Percentiles rank a stretch among this genome's conserved stretches.
phyloP scores from a whole-genome alignment of 1,140 invertebrate species.

The Bombyx mori region ASM3026992v2 NC_085111.1:6173001-6173500 shows the following conservation, averaged over 20 bases:
- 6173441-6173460: slow-evolving; percentile 45
- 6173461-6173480: slow-evolving; percentile 60
- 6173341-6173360: slow-evolving; percentile 24
- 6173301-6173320: slow-evolving; percentile 26
- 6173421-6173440: slow-evolving; percentile 50
- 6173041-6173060: too few species aligned
- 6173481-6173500: slow-evolving; percentile 54
- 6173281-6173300: slow-evolving; percentile 20
- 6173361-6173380: slow-evolving; percentile 35
- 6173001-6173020: too few species aligned
- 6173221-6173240: too few species aligned
- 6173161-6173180: too few species aligned
- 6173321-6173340: slow-evolving; percentile 11
- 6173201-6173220: too few species aligned
- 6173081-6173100: too few species aligned
- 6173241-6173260: slow-evolving; percentile 23
- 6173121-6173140: too few species aligned
- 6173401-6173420: slow-evolving; percentile 55
- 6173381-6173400: slow-evolving; percentile 63
- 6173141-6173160: too few species aligned
- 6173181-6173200: too few species aligned
- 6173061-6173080: too few species aligned
- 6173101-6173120: too few species aligned
- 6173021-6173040: too few species aligned
- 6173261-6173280: slow-evolving; percentile 66